phyloP scores from a whole-genome alignment of 2,797 vertebrate species.

The Tragelaphus eurycerus region DNA sequence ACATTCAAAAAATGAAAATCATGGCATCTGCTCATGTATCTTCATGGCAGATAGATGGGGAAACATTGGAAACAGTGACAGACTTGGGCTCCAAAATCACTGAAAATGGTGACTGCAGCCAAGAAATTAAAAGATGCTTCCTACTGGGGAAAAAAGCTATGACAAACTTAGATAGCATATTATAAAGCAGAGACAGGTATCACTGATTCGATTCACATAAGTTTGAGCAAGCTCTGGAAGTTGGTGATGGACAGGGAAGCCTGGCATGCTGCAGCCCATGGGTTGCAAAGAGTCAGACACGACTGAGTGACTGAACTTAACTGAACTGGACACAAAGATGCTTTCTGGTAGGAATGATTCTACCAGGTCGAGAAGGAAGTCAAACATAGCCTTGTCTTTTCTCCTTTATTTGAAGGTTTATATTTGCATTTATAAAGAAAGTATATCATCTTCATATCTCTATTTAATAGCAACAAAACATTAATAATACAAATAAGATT shows the following conservation, averaged over 20 bases:
- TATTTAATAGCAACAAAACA: background rate
- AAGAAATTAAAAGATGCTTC: background rate
- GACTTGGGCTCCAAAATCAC: background rate
- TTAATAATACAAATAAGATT: background rate
- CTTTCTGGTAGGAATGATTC: background rate
- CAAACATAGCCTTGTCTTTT: background rate
- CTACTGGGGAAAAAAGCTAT: background rate
- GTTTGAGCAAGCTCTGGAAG: background rate
- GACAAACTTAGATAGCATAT: background rate
- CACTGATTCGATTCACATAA: background rate
- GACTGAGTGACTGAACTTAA: background rate
- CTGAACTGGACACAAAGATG: background rate
- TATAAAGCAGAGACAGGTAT: background rate
- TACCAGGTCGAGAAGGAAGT: background rate
- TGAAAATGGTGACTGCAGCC: background rate
- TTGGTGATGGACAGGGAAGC: background rate
- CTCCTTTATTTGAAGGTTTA: background rate
- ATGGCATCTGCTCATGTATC: background rate
- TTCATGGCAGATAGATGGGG: background rate
- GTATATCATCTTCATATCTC: background rate
- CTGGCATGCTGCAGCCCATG: background rate
- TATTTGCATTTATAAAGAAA: background rate
- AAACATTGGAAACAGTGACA: background rate
- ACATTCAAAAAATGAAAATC: background rate
- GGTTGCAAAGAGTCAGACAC: background rate